Conservation (phyloP, 1,140 invertebrate genomes). For the Fopius arisanus region DNA sequence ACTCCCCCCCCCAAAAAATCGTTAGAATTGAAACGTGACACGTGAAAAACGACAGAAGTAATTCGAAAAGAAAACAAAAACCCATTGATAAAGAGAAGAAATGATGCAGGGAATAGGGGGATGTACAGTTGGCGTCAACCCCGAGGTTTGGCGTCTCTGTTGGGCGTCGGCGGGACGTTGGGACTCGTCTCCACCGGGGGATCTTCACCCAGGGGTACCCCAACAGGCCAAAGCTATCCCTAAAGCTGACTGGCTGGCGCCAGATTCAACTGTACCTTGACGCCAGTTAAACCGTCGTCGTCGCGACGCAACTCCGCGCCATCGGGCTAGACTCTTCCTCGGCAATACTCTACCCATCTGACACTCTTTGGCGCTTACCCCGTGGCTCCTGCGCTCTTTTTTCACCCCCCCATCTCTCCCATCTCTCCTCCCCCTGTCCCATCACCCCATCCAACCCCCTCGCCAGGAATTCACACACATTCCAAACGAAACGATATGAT, state of each 20-base stretch:
- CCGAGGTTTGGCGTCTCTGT: neutral
- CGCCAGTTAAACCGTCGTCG: conserved; percentile 12
- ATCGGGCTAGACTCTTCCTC: conserved; percentile 10
- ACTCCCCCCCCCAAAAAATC: neutral
- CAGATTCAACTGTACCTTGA: neutral
- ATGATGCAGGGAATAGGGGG: neutral
- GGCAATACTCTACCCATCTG: conserved; percentile 2
- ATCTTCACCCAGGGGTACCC: neutral
- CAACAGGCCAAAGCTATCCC: neutral
- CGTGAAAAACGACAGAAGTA: neutral
- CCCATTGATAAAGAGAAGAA: neutral
- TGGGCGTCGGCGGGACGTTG: neutral
- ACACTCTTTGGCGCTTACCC: conserved; percentile 11
- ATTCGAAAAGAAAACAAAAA: neutral
- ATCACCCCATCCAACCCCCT: neutral
- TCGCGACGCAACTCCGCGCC: neutral
- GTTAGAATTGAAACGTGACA: neutral
- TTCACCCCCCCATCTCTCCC: neutral
- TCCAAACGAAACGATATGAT: neutral
- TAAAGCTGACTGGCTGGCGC: conserved; percentile 3
- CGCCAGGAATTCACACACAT: neutral
- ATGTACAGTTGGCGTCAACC: conserved; percentile 3
- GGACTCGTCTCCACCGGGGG: neutral
- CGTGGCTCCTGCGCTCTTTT: conserved; percentile 3
- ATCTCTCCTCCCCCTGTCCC: neutral